Evolutionary conservation across 37 sponge, comb jelly and placozoan genomes (phyloP).

Genomic region (Aphrocallistes beatrix): DNA sequence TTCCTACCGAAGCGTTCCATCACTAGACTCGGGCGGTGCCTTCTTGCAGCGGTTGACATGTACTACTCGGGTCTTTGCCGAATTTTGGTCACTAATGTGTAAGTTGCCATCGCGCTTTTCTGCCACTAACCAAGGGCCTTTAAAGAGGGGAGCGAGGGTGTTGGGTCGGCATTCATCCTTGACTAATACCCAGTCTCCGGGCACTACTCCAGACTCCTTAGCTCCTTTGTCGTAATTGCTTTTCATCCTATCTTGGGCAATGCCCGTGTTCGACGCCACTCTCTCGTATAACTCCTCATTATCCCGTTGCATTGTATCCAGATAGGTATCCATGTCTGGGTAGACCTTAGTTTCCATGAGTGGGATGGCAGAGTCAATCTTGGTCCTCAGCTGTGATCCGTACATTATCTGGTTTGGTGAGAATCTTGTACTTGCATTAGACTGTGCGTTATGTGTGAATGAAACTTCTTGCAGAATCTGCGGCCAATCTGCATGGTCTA

Average conservation of each 20-base stretch:
- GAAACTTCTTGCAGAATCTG: not conserved
- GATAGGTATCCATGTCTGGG: not conserved
- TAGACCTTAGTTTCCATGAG: not conserved
- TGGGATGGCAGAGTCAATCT: not conserved
- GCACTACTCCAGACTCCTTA: not conserved
- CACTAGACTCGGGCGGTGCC: not conserved
- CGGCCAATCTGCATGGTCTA: not conserved
- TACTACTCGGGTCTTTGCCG: not conserved
- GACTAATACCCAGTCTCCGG: not conserved
- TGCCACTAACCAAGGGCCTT: not conserved
- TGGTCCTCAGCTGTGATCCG: not conserved
- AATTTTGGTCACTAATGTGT: not conserved
- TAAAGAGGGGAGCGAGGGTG: not conserved
- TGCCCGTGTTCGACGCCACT: not conserved
- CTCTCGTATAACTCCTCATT: not conserved
- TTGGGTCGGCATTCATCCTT: not conserved
- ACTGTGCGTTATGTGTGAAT: not conserved
- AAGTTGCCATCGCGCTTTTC: not conserved
- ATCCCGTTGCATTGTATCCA: not conserved
- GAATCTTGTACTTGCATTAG: not conserved
- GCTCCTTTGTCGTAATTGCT: not conserved
- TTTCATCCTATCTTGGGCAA: not conserved
- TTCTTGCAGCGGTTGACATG: not conserved
- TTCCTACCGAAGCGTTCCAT: not conserved
- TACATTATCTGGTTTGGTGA: not conserved